Percentiles rank a stretch among this genome's conserved stretches.
phyloP scores from a whole-genome alignment of 2,888 invertebrate genomes.

The Harpagoxenus sublaevis region DNA sequence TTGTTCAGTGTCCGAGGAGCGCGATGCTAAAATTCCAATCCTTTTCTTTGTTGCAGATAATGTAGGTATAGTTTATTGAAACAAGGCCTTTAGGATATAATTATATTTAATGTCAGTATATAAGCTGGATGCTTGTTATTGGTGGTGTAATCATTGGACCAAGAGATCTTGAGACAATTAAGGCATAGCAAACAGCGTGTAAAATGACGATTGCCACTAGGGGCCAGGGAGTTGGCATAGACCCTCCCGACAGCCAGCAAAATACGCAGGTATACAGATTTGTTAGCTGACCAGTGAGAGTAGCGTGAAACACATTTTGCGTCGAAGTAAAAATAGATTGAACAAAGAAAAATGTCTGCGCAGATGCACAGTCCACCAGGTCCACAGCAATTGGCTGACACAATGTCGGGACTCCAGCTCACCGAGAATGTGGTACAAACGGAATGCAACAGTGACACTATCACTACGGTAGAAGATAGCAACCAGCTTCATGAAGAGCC shows the following conservation, averaged over 20 bases:
- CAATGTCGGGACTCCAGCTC: constrained; percentile 84
- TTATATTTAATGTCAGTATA: constrained; percentile 85
- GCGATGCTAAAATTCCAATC: constrained; percentile 4
- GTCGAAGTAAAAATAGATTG: not conserved
- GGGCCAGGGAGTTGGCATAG: constrained; percentile 88
- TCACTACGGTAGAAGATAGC: constrained; percentile 80
- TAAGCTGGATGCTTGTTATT: constrained; percentile 83
- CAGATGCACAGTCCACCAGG: constrained; percentile 84
- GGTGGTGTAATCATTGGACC: constrained; percentile 82
- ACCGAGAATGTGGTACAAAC: constrained; percentile 83
- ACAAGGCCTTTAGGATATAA: constrained; percentile 85
- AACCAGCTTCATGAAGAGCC: constrained; percentile 87
- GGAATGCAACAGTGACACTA: constrained; percentile 81
- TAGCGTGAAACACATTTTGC: not conserved
- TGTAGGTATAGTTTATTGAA: constrained; percentile 85
- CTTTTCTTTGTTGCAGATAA: constrained; percentile 83
- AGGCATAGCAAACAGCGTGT: constrained; percentile 79
- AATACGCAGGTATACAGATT: constrained; percentile 81
- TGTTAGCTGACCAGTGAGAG: not conserved
- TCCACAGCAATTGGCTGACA: constrained; percentile 83
- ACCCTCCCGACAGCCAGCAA: constrained; percentile 87
- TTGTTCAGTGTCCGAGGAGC: not conserved
- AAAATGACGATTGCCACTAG: constrained; percentile 89
- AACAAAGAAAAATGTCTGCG: not conserved
- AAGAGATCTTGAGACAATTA: constrained; percentile 78